A percentile compares a stretch with the other conserved stretches of the same genome.
These are phyloP conservation scores for Halyomorpha halys DNA, from an alignment of 1,140 invertebrate species.

Conservation along the genomic window DNA sequence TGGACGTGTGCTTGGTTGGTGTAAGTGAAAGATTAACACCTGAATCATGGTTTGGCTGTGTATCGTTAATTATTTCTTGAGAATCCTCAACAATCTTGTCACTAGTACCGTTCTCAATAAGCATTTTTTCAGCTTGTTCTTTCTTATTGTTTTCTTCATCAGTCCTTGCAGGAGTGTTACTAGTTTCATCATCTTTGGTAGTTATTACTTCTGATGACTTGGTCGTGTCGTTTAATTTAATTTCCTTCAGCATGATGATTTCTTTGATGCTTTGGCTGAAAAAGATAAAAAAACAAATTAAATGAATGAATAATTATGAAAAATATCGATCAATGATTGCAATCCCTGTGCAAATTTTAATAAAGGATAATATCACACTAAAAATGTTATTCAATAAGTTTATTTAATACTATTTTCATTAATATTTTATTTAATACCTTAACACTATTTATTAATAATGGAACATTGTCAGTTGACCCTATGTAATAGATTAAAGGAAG, in stretches of 20 bases:
- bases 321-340: no score
- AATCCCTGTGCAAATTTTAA: no score
- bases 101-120: not conserved
- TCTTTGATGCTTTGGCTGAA: slow-evolving; percentile 13
- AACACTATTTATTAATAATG: no score
- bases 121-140: not conserved
- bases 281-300: not conserved
- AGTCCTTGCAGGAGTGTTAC: no score
- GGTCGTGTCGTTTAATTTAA: not conserved
- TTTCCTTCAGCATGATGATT: not conserved
- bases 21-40: not conserved
- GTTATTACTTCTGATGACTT: not conserved
- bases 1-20: not conserved
- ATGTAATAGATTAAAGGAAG: no score
- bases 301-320: not conserved
- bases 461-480: no score
- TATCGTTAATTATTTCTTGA: slow-evolving; percentile 12
- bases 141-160: not conserved
- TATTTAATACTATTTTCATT: no score
- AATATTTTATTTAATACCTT: no score
- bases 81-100: not conserved
- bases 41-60: not conserved
- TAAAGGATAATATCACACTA: no score
- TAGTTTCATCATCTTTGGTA: no score
- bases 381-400: no score